phyloP scores from a whole-genome alignment of 2,113 vertebrate genomes.

The Varanus komodoensis region DNA sequence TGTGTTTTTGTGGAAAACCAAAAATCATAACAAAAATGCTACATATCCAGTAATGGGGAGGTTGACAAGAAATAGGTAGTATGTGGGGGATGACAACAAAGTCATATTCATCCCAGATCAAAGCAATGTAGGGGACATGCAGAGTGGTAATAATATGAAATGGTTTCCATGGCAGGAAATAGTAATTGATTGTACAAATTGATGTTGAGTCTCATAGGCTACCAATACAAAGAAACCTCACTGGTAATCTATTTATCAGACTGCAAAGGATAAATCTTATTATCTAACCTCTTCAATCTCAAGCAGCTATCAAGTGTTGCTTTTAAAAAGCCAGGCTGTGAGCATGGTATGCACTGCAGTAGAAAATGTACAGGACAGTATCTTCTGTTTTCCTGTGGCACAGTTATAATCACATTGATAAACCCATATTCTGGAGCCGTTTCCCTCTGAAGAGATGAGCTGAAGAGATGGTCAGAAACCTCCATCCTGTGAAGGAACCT shows the following conservation, averaged over 20 bases:
- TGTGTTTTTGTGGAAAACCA: not conserved
- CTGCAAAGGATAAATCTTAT: not conserved
- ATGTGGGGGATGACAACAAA: not conserved
- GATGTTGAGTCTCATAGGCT: not conserved
- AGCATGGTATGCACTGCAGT: not conserved
- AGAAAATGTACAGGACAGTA: not conserved
- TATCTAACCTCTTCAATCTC: not conserved
- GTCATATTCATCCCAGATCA: not conserved
- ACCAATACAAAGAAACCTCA: not conserved
- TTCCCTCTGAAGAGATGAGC: not conserved
- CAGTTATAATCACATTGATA: not conserved
- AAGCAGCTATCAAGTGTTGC: not conserved
- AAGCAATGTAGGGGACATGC: not conserved
- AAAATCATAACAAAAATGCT: not conserved
- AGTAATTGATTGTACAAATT: not conserved
- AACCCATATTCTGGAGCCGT: not conserved
- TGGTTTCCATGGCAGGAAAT: not conserved
- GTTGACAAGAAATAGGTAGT: not conserved
- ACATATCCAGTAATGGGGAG: not conserved
- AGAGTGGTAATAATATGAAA: not conserved
- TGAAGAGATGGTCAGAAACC: not conserved
- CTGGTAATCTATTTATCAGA: not conserved
- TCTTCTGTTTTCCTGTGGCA: not conserved
- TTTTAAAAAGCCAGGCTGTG: not conserved
- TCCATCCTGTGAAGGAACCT: not conserved